phyloP scores from a whole-genome alignment of 1,140 invertebrate genomes.

The Dolichoris vasculosae region DNA sequence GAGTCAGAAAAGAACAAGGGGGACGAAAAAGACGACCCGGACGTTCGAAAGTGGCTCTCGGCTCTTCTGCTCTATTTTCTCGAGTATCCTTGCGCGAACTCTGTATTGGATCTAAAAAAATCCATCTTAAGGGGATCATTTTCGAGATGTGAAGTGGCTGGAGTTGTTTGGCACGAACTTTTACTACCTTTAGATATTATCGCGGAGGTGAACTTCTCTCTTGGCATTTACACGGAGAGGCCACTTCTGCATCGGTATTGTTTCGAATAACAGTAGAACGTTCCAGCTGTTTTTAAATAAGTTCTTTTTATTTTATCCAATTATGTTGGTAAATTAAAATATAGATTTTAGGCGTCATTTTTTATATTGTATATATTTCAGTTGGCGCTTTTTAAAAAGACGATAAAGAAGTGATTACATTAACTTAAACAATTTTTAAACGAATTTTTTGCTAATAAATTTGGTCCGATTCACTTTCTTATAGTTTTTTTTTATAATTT shows the following conservation, averaged over 20 bases:
- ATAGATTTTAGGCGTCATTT: background rate
- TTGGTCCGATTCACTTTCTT: background rate
- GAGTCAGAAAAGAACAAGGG: background rate
- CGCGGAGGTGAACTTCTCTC: background rate
- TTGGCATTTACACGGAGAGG: background rate
- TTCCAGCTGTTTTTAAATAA: background rate
- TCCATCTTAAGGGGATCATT: slow-evolving; percentile 21
- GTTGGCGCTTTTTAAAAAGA: no score
- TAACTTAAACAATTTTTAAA: no score
- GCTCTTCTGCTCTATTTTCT: slow-evolving; percentile 17
- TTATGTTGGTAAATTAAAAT: background rate
- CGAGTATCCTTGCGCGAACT: background rate
- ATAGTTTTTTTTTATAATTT: background rate
- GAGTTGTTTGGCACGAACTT: background rate
- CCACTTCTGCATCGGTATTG: background rate
- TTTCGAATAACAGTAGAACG: background rate
- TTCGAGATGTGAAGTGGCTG: background rate
- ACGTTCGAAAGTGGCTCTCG: background rate
- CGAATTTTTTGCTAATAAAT: background rate
- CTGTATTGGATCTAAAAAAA: slow-evolving; percentile 18
- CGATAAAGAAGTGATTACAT: no score
- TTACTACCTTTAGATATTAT: slow-evolving; percentile 10
- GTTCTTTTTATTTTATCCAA: background rate
- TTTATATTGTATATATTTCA: no score
- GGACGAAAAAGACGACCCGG: background rate